A percentile compares a stretch with the other conserved stretches of the same genome.
Evolutionary conservation across 2,113 vertebrate species (phyloP).

Genomic region (Bambusicola thoracicus): DNA sequence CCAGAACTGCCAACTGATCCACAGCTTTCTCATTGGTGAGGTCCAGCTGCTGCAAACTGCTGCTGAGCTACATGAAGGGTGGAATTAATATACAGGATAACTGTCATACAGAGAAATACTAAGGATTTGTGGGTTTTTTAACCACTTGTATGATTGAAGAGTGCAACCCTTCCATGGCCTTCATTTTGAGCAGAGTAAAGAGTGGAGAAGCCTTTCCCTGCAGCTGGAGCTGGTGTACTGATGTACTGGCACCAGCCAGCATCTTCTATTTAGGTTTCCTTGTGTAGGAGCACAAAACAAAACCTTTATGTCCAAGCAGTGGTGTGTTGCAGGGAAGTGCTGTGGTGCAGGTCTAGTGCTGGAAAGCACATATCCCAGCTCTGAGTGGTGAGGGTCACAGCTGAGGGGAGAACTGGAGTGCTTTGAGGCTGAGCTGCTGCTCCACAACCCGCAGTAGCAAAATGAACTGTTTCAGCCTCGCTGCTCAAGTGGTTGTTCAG

Average conservation of each 20-base stretch:
- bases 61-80: not conserved
- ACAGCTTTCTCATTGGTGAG: not conserved
- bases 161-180: not conserved
- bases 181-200: not conserved
- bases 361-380: not conserved
- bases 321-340: not conserved
- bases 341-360: not conserved
- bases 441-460: slow-evolving; percentile 12
- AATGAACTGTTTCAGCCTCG: not conserved
- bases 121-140: not conserved
- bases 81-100: not conserved
- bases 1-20: not conserved
- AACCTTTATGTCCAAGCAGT: not conserved
- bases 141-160: not conserved
- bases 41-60: not conserved
- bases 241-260: not conserved
- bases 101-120: not conserved
- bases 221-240: not conserved
- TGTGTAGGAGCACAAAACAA: not conserved
- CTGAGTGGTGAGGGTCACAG: not conserved
- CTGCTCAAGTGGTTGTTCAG: not conserved
- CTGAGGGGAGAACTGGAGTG: not conserved
- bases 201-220: not conserved
- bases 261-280: not conserved
- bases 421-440: not conserved